Evolutionary conservation across 1,140 invertebrate species (phyloP).

Genomic region (Periplaneta americana): DNA sequence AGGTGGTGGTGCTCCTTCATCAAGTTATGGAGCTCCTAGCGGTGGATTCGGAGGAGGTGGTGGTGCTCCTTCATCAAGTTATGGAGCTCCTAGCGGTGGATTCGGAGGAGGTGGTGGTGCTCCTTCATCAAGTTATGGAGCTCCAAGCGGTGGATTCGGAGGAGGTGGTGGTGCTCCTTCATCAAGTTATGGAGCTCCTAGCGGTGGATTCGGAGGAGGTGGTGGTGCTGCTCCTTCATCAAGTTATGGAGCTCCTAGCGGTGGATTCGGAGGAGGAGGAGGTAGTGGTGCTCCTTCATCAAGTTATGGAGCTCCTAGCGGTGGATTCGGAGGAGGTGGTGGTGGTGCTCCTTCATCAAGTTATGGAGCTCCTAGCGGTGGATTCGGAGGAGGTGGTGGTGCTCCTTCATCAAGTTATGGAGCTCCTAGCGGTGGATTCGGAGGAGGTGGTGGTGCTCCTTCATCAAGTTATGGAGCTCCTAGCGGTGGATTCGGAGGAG

Average conservation of each 20-base stretch:
- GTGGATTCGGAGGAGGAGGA: no score
- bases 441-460: slow-evolving; percentile 20
- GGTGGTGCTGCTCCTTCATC: slow-evolving; percentile 25
- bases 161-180: slow-evolving; percentile 20
- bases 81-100: slow-evolving; percentile 27
- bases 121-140: slow-evolving; percentile 25
- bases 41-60: no score
- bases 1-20: slow-evolving; percentile 23
- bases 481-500: background rate
- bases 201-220: background rate
- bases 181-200: slow-evolving; percentile 11
- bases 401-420: slow-evolving; percentile 11
- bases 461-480: slow-evolving; percentile 31
- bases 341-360: slow-evolving; percentile 22
- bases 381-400: slow-evolving; percentile 23
- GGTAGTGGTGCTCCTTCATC: slow-evolving; percentile 25
- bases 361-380: slow-evolving; percentile 24
- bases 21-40: slow-evolving; percentile 32
- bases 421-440: slow-evolving; percentile 1
- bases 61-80: slow-evolving; percentile 11
- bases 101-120: slow-evolving; percentile 20
- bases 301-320: slow-evolving; percentile 29
- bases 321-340: slow-evolving; percentile 17
- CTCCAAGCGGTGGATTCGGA: no score
- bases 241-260: slow-evolving; percentile 32